These are phyloP conservation scores for Sipha maydis DNA, from an alignment of 2,888 invertebrate genomes.

Conservation along the genomic window DNA sequence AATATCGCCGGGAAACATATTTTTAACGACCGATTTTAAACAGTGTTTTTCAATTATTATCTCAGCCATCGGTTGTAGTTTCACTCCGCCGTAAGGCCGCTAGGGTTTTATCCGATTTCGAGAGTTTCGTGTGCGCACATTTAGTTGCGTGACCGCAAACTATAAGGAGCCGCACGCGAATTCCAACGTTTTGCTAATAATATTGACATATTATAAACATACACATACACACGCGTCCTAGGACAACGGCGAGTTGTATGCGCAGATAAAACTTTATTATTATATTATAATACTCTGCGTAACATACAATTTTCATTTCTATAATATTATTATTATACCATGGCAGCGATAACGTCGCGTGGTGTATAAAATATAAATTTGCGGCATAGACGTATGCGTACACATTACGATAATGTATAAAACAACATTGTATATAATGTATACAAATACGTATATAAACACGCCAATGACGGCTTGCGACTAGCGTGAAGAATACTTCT, in stretches of 20 bases:
- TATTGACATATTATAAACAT: background rate
- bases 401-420: too few species aligned
- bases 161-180: conserved; percentile 24
- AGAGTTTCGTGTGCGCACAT: background rate
- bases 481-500: background rate
- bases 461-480: background rate
- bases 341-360: background rate
- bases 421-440: too few species aligned
- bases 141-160: conserved; percentile 33
- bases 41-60: background rate
- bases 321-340: background rate
- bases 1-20: too few species aligned
- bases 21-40: background rate
- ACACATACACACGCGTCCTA: conserved; percentile 13
- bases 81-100: background rate
- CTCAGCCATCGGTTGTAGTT: background rate
- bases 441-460: background rate
- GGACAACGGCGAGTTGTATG: conserved; percentile 13
- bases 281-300: too few species aligned
- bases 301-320: background rate
- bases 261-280: background rate
- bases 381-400: background rate
- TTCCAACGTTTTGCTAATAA: background rate
- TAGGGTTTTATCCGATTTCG: background rate
- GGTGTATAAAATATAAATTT: background rate